Conservation (phyloP, 2,888 invertebrate genomes). For the Lasioglossum villosulum region DNA sequence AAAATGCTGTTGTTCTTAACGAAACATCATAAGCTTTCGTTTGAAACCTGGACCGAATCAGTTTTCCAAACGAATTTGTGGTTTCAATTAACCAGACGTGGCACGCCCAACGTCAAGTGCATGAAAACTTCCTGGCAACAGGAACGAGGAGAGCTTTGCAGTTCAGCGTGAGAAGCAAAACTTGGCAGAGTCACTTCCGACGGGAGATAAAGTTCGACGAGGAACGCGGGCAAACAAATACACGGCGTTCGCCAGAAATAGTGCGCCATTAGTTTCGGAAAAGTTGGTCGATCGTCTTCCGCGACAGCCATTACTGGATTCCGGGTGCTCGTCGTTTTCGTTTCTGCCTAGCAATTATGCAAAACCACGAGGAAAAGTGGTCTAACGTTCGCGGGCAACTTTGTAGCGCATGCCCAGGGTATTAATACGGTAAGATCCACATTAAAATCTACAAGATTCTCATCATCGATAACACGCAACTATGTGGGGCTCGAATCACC, state of each 20-base stretch:
- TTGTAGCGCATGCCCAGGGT: not conserved
- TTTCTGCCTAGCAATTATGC: not conserved
- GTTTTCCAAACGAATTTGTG: no score
- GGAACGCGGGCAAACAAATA: not conserved
- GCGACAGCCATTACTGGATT: not conserved
- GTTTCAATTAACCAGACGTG: no score
- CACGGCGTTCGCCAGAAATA: not conserved
- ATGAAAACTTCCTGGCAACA: not conserved
- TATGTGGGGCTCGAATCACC: constrained; percentile 20
- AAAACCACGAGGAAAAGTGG: not conserved
- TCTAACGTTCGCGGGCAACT: not conserved
- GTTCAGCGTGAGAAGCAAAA: not conserved
- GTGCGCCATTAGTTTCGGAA: not conserved
- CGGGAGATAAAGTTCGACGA: not conserved
- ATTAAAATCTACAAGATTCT: constrained; percentile 31
- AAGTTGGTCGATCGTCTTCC: not conserved
- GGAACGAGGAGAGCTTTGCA: not conserved
- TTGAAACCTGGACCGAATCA: no score
- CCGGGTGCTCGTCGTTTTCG: not conserved
- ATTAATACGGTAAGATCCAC: constrained; percentile 35
- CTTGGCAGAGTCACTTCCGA: not conserved
- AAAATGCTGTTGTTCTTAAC: no score
- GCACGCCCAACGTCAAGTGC: no score
- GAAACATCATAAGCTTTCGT: no score
- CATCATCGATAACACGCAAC: constrained; percentile 34